Base-by-base conservation (phyloP, 2,113 vertebrate genomes). In the Amblyornis subalaris region DNA sequence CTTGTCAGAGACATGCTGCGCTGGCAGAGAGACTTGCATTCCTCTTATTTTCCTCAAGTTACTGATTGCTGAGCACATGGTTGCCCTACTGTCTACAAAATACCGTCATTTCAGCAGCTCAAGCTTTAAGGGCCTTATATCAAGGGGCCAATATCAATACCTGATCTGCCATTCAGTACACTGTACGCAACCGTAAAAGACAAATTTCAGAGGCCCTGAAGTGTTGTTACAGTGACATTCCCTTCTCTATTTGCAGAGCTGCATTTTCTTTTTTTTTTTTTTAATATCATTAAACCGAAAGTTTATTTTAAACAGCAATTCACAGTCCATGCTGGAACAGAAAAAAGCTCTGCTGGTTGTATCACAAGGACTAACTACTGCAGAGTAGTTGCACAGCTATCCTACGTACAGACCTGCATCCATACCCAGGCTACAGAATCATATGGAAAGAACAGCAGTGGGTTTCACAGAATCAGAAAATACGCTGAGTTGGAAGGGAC, bases 141-240 rank as follows among this genome's bases (percentile, higher is more conserved):
- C 75, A 88, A 84, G 93, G 44, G 85, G 53, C 40, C 55, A 44
- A 44, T 86, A 92, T 38, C 88, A 93, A 88, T 67, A 91, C 62
- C 48, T 91, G 64, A 80, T 86, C 72, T 95, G 65, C 69, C 75
- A 92, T 83, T 96, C 90, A 77, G 67, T n/a, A 82, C 71, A 50
- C 28, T 38, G 21, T 10, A 48, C 29, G 48, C 79, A 95, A 55
- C 69, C 61, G 50, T 60, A 77, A 86, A 80, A 80, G 75, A 89
- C 66, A 47, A 62, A 88, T 90, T 86, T 88, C 64, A 88, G 88
- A 85, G 38, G 21, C 81, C 53, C 86, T 64, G 50, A 71, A 88
- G 87, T 76, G 64, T 29, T 93, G 64, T 77, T 95, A 83, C 51
- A 86, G 40, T 71, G 79, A 73, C 69, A 90, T 85, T 91, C 53